Conservation (phyloP, 1,140 invertebrate genomes). For the Lucilia cuprina region DNA sequence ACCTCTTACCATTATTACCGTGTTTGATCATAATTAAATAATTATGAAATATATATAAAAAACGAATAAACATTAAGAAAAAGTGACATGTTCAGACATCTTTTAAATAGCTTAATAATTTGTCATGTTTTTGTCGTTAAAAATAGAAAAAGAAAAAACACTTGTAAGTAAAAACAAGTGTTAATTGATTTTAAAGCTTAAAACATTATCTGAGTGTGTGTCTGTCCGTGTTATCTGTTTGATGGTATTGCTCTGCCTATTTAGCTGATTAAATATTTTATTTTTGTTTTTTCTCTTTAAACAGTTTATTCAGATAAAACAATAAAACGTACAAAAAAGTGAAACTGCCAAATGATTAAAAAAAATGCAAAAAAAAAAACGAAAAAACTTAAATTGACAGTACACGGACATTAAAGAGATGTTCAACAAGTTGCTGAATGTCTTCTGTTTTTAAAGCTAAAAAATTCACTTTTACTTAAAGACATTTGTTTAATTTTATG, state of each 20-base stretch:
- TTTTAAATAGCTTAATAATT: background rate
- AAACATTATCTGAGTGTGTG: background rate
- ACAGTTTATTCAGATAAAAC: background rate
- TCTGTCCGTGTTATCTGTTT: background rate
- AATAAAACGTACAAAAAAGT: constrained; percentile 51
- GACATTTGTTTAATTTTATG: background rate
- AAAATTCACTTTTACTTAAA: background rate
- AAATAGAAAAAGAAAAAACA: background rate
- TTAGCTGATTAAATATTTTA: background rate
- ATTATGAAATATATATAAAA: background rate
- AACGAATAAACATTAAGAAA: background rate
- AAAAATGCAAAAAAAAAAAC: constrained; percentile 37
- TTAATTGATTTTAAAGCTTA: constrained; percentile 22
- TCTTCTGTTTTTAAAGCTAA: background rate
- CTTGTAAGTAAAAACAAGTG: background rate
- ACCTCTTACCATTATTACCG: background rate
- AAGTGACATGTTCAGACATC: background rate
- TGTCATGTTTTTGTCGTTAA: background rate
- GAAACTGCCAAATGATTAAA: constrained; percentile 58
- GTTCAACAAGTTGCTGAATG: background rate
- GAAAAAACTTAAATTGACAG: background rate
- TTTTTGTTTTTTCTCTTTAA: background rate
- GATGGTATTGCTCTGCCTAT: background rate
- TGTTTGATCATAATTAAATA: background rate
- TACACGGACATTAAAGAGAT: background rate